Conservation (phyloP, 1,140 invertebrate species). For the Hormaphis cornu region DNA sequence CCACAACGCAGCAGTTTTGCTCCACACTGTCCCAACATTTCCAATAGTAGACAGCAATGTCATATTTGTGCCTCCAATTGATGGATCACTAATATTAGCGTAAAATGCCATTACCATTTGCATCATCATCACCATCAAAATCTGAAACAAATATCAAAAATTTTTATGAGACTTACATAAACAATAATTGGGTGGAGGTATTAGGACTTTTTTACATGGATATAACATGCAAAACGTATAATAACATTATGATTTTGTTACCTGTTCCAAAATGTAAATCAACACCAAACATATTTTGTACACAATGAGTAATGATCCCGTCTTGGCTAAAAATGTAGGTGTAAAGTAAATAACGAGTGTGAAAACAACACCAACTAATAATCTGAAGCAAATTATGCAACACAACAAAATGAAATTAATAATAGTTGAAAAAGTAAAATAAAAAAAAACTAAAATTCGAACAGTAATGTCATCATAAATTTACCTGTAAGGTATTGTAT, state of each 20-base stretch:
- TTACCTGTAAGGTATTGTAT: conserved; percentile 76
- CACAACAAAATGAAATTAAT: too few relatives aligned
- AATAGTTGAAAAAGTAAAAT: too few relatives aligned
- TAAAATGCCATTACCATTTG: conserved; percentile 74
- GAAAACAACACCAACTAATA: conserved; percentile 51
- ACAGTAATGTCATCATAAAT: not conserved
- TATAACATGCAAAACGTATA: too few relatives aligned
- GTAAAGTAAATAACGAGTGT: conserved; percentile 77
- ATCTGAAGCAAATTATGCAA: not conserved
- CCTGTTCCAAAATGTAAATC: too few relatives aligned
- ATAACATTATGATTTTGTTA: too few relatives aligned
- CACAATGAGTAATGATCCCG: too few relatives aligned
- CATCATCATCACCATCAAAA: conserved; percentile 58
- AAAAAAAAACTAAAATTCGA: too few relatives aligned
- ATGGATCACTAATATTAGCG: conserved; percentile 78
- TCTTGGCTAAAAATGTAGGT: conserved; percentile 57
- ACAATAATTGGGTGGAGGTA: too few relatives aligned
- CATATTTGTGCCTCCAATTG: conserved; percentile 98
- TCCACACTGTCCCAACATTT: conserved; percentile 97
- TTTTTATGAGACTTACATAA: too few relatives aligned
- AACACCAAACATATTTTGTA: too few relatives aligned
- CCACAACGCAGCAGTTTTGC: conserved; percentile 81
- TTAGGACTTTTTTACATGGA: too few relatives aligned
- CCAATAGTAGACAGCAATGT: conserved; percentile 92
- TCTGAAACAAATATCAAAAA: not conserved